phyloP scores from a whole-genome alignment of 2,113 vertebrate species.

The Gavia stellata region DNA sequence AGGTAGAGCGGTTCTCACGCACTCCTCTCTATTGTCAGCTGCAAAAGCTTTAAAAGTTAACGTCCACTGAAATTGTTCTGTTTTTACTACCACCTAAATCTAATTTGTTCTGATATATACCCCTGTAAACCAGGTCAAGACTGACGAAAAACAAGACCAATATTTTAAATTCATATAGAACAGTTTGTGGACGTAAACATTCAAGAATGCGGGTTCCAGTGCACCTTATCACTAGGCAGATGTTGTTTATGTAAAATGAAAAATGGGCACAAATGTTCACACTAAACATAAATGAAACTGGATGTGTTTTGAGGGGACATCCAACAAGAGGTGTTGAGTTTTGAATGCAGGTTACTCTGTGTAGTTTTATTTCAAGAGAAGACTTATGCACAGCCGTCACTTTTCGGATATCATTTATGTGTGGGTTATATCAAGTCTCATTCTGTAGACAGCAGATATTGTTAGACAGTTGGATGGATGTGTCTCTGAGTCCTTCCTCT shows the following conservation, averaged over 20 bases:
- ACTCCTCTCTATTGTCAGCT: neutral
- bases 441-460: neutral
- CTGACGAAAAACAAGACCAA: neutral
- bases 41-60: constrained; percentile 27
- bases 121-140: neutral
- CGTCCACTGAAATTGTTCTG: neutral
- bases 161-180: neutral
- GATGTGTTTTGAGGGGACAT: neutral
- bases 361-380: neutral
- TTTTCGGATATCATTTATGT: neutral
- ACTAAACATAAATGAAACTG: neutral
- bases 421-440: neutral
- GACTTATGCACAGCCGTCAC: neutral
- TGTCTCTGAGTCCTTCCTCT: neutral
- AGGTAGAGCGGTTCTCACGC: neutral
- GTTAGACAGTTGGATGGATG: neutral
- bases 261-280: neutral
- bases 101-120: constrained; percentile 22
- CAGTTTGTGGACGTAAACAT: neutral
- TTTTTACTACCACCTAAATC: neutral
- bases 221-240: neutral
- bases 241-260: neutral
- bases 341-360: neutral
- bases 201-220: neutral
- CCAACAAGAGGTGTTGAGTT: neutral